A percentile compares a stretch with the other conserved stretches of the same genome.
Conservation (phyloP, 2,797 vertebrate genomes). For the Tolypeutes matacus region DNA sequence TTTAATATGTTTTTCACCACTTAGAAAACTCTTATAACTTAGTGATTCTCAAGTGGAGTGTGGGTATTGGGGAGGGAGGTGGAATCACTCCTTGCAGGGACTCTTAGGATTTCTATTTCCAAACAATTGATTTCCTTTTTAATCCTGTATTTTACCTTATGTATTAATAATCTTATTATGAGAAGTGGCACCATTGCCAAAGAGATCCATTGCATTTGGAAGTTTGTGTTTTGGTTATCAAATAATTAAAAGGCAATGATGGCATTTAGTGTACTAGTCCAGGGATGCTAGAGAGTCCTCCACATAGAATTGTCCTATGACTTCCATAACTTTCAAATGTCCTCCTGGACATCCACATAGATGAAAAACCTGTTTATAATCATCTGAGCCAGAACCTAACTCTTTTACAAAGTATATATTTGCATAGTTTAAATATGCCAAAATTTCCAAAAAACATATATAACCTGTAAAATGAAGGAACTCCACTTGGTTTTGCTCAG, state of each 20-base stretch:
- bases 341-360: constrained; percentile 22
- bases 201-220: neutral
- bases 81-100: neutral
- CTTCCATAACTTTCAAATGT: constrained; percentile 7
- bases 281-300: neutral
- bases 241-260: neutral
- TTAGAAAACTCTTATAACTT: constrained; percentile 35
- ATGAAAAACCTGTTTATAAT: constrained; percentile 32
- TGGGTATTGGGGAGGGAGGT: neutral
- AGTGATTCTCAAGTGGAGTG: neutral
- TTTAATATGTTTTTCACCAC: neutral
- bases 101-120: constrained; percentile 49
- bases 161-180: constrained; percentile 47
- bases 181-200: constrained; percentile 3
- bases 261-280: neutral
- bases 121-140: constrained; percentile 16
- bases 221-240: constrained; percentile 39
- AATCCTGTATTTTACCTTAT: constrained; percentile 55
- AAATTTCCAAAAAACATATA: constrained; percentile 48
- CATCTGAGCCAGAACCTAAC: neutral
- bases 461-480: constrained; percentile 27
- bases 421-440: constrained; percentile 12
- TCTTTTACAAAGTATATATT: constrained; percentile 60
- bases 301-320: neutral
- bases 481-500: constrained; percentile 39